A percentile compares a stretch with the other conserved stretches of the same genome.
Evolutionary conservation across 2,888 invertebrate genomes (phyloP).

Genomic region (Tenthredo mesomela): DNA sequence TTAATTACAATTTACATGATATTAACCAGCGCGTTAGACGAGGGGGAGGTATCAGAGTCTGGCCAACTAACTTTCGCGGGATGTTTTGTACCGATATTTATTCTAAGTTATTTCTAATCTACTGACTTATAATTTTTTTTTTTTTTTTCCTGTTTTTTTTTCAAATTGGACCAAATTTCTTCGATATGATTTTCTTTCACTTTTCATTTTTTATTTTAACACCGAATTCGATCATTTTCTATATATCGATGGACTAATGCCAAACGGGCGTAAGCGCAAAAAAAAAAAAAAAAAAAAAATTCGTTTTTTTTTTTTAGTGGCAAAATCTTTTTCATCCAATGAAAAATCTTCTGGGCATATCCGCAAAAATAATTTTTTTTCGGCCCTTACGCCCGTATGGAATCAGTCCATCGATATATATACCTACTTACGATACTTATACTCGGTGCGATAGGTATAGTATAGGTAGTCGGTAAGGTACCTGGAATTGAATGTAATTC

Average conservation of each 20-base stretch:
- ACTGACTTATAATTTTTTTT: neutral
- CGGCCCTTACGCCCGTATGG: too few species aligned
- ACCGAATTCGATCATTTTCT: neutral
- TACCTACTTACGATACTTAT: neutral
- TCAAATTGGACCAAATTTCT: neutral
- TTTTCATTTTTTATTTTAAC: neutral
- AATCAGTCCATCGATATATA: too few species aligned
- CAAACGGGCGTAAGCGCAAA: too few species aligned
- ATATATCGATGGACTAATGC: too few species aligned
- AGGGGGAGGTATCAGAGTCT: neutral
- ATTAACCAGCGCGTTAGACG: slow-evolving; percentile 67
- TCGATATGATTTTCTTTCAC: neutral
- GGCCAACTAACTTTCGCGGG: neutral
- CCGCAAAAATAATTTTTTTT: too few species aligned
- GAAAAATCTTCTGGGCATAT: too few species aligned
- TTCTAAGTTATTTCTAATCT: neutral
- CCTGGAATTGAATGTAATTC: slow-evolving; percentile 43
- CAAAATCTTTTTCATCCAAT: too few species aligned
- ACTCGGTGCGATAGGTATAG: neutral
- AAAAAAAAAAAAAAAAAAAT: too few species aligned
- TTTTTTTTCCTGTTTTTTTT: neutral
- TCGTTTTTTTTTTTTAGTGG: too few species aligned
- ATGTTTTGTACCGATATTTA: neutral
- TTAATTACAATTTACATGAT: slow-evolving; percentile 77
- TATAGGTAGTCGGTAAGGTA: neutral